A percentile compares a stretch with the other conserved stretches of the same genome.
Evolutionary conservation across 2,113 vertebrate genomes (phyloP).

Genomic region (Petromus typicus): DNA sequence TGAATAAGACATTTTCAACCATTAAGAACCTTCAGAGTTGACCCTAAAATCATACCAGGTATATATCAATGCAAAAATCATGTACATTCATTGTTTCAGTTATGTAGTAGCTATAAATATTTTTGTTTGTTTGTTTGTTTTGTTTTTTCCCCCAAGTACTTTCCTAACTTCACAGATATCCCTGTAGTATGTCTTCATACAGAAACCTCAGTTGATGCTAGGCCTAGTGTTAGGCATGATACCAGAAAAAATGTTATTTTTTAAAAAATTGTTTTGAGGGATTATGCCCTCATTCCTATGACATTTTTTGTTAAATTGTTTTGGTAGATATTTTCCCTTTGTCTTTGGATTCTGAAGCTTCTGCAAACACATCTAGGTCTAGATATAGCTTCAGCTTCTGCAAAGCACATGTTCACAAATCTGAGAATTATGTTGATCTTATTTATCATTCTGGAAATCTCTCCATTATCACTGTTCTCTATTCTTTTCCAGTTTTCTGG

Average conservation of each 20-base stretch:
- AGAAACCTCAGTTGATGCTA: neutral
- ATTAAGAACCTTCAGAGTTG: neutral
- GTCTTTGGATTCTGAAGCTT: neutral
- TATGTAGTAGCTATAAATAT: neutral
- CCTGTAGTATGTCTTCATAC: neutral
- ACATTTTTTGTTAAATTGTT: neutral
- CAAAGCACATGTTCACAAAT: neutral
- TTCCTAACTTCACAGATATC: neutral
- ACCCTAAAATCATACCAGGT: neutral
- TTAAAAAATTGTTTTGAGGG: neutral
- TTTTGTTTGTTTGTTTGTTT: no score
- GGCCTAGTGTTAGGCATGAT: neutral
- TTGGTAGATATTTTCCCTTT: neutral
- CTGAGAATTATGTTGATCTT: neutral
- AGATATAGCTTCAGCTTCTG: neutral
- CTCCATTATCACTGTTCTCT: neutral
- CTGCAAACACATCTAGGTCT: neutral
- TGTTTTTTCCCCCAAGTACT: neutral
- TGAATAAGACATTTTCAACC: neutral
- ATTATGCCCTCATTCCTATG: neutral
- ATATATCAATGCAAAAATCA: neutral
- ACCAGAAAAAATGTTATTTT: neutral
- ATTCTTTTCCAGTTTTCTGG: neutral
- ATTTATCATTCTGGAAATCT: neutral
- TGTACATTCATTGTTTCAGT: neutral